Evolutionary conservation across 53 echinoderm and acorn worm species (phyloP), one percentile per base, ranked within the genome.

Genomic region (Arbacia lixula): DNA sequence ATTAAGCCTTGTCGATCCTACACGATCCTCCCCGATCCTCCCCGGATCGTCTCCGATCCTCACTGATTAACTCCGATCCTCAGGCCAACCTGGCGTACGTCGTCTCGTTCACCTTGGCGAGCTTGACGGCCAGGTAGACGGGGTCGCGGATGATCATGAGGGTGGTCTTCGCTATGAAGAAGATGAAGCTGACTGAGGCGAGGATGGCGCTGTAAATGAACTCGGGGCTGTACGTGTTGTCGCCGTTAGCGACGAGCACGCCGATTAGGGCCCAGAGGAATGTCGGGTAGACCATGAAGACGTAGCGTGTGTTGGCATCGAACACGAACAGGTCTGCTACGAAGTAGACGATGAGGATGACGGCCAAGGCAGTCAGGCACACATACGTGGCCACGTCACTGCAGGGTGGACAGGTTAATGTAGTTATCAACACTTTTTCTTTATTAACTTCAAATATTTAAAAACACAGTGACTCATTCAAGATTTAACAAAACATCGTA

Each of bases 201-300:
- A 95, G 86, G 50, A 75, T 72, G 37, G 40, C 71, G 2, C 92
- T 57, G 66, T 85, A 84, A 78, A 92, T 85, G 54, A 87, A 90
- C 53, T 79, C 88, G 14, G 62, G 66, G 4, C 64, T 66, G 11
- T 34, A 27, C 12, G 81, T n/a, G 58, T 89, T 63, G 32, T 64
- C 30, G 1, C 31, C 17, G 71, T 89, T 90, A 12, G 86, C 67
- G 38, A 73, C 86, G 57, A 81, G 39, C 50, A 90, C 60, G 34
- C 79, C 86, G 10, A 37, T 63, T 12, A 86, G 33, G 5, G 81
- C 68, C 86, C 85, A 86, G 28, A 90, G 80, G 38, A 80, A 49
- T n/a, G 90, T 86, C 2, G 90, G 86, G 50, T 90, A 90, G 16
- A 79, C 85, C 29, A 86, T 86, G 64, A 86, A 81, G 19, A 86